A percentile compares a stretch with the other conserved stretches of the same genome.
phyloP scores from a whole-genome alignment of 2,113 vertebrate species.

The Galemys pyrenaicus region DNA sequence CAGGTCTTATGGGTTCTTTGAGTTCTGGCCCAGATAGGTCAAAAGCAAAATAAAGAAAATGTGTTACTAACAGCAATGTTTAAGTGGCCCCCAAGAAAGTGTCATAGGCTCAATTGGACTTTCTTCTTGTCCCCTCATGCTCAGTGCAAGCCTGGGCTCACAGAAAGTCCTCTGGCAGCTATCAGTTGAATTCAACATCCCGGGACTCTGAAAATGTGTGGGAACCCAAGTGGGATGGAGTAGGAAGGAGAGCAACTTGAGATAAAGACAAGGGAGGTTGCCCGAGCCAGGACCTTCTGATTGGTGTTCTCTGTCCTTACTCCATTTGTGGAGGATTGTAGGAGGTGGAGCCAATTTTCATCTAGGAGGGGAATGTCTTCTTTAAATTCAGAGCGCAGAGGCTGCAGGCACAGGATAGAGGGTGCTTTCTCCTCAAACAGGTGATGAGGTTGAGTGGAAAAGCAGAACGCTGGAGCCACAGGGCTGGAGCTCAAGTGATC shows the following conservation, averaged over 20 bases:
- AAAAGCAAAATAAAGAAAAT: slow-evolving; percentile 30
- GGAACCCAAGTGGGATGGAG: neutral
- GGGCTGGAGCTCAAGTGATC: neutral
- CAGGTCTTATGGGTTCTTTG: neutral
- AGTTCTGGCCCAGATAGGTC: neutral
- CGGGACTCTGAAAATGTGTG: neutral
- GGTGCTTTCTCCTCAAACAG: neutral
- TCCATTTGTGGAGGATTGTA: neutral
- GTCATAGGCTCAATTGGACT: neutral
- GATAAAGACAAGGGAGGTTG: neutral
- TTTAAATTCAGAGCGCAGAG: neutral
- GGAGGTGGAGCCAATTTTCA: neutral
- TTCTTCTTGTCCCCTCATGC: neutral
- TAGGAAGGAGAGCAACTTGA: neutral
- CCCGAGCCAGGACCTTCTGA: neutral
- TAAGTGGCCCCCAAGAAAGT: neutral
- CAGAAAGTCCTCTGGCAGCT: neutral
- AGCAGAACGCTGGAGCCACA: neutral
- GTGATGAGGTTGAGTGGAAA: neutral
- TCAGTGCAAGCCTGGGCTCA: neutral
- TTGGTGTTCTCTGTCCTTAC: neutral
- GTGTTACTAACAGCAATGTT: neutral
- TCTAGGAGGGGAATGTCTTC: neutral
- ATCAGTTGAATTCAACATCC: neutral
- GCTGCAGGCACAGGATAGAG: neutral